A percentile compares a stretch with the other conserved stretches of the same genome.
Evolutionary conservation across 2,113 vertebrate genomes (phyloP).

Genomic region (Tetrax tetrax): DNA sequence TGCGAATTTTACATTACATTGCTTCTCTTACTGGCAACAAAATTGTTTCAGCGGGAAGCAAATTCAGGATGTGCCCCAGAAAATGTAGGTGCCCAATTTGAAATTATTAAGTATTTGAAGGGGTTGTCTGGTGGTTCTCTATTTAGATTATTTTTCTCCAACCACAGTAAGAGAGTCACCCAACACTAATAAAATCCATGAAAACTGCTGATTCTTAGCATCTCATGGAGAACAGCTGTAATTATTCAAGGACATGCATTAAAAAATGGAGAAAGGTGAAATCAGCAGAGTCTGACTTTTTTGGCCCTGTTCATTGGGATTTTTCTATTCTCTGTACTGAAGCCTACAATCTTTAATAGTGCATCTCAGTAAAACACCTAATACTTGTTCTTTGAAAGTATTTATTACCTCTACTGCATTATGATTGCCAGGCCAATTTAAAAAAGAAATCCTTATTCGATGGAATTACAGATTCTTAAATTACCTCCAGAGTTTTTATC

Average conservation of each 20-base stretch:
- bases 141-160: neutral
- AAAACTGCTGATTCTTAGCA: neutral
- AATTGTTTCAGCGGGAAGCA: neutral
- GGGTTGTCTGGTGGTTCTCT: neutral
- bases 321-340: neutral
- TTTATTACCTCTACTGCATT: neutral
- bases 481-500: constrained; percentile 27
- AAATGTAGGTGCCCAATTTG: neutral
- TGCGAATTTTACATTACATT: neutral
- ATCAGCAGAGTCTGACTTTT: neutral
- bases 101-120: neutral
- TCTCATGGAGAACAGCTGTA: neutral
- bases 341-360: neutral
- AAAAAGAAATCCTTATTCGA: neutral
- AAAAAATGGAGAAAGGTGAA: neutral
- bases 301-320: neutral
- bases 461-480: constrained; percentile 36
- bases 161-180: neutral
- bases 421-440: constrained; percentile 15
- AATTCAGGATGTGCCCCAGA: neutral
- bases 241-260: neutral
- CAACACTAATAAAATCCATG: neutral
- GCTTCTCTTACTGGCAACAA: neutral
- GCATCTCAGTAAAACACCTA: neutral
- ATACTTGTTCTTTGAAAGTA: neutral